A percentile compares a stretch with the other conserved stretches of the same genome.
Evolutionary conservation across 2,113 vertebrate species (phyloP).

Genomic region (Pluvialis apricaria): DNA sequence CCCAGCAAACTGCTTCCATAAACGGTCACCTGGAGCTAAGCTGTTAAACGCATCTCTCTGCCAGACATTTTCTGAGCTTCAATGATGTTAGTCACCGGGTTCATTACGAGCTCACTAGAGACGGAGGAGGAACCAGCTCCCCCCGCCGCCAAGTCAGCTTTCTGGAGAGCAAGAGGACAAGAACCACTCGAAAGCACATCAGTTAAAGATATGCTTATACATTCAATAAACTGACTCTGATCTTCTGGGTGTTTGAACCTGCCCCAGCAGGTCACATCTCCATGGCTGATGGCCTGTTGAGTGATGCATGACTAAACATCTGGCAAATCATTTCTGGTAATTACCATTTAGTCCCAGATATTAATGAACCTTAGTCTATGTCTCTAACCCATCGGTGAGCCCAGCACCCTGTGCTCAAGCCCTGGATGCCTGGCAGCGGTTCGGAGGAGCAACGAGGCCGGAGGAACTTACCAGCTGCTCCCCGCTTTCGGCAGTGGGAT

Average conservation of each 20-base stretch:
- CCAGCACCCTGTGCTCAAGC: background rate
- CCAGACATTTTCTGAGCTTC: background rate
- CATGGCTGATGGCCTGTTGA: background rate
- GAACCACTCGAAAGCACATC: background rate
- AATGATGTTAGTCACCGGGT: background rate
- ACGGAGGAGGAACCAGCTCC: background rate
- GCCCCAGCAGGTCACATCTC: background rate
- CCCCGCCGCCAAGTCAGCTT: background rate
- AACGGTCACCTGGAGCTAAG: background rate
- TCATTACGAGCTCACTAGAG: background rate
- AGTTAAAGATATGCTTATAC: background rate
- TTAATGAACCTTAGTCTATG: fast-evolving
- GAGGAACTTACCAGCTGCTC: slow-evolving; percentile 6
- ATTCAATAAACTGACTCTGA: background rate
- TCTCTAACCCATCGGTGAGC: fast-evolving
- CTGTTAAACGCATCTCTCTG: background rate
- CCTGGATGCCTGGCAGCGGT: fast-evolving
- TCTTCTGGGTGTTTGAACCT: background rate
- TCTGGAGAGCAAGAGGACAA: background rate
- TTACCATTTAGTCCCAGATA: background rate
- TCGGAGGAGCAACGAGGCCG: fast-evolving
- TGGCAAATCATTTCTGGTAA: background rate
- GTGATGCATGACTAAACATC: background rate
- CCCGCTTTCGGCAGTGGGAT: background rate
- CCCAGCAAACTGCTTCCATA: background rate